Conservation (phyloP, 2,113 vertebrate genomes). For the Centropristis striata region DNA sequence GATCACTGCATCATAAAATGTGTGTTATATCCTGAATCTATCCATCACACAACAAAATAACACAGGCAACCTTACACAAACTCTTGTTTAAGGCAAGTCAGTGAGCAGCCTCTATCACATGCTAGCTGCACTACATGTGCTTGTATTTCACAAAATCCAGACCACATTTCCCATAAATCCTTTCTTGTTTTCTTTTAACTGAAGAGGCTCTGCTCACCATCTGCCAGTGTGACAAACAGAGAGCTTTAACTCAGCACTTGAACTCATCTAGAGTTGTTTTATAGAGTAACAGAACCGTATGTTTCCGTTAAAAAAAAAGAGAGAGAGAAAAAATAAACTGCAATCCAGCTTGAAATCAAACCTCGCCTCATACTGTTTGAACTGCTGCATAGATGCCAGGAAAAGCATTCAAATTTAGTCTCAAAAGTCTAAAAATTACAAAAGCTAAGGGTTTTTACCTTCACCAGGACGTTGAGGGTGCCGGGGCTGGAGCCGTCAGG, state of each 20-base stretch:
- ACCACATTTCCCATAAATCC: slow-evolving; percentile 36
- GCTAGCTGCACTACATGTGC: slow-evolving; percentile 18
- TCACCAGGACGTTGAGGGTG: slow-evolving; percentile 94
- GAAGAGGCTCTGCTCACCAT: slow-evolving; percentile 26
- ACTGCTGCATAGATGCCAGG: background rate
- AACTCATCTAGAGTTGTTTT: background rate
- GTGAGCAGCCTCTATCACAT: background rate
- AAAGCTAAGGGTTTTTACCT: slow-evolving; percentile 64
- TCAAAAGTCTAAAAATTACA: too few relatives aligned
- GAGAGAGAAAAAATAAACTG: background rate
- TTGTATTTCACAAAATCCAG: slow-evolving; percentile 28
- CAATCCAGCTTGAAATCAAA: background rate
- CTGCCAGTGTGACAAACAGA: slow-evolving; percentile 23
- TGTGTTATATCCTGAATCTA: background rate
- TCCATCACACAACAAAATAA: background rate
- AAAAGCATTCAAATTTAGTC: background rate
- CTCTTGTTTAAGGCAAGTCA: background rate
- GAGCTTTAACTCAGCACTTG: slow-evolving; percentile 4
- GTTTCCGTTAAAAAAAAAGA: background rate
- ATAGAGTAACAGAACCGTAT: background rate
- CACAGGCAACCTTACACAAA: background rate
- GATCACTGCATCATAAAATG: background rate
- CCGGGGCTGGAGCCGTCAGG: slow-evolving; percentile 92
- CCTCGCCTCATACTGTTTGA: background rate
- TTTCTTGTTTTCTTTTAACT: slow-evolving; percentile 25